phyloP scores from a whole-genome alignment of 2,888 invertebrate genomes.

The Reticulitermes lucifugus region DNA sequence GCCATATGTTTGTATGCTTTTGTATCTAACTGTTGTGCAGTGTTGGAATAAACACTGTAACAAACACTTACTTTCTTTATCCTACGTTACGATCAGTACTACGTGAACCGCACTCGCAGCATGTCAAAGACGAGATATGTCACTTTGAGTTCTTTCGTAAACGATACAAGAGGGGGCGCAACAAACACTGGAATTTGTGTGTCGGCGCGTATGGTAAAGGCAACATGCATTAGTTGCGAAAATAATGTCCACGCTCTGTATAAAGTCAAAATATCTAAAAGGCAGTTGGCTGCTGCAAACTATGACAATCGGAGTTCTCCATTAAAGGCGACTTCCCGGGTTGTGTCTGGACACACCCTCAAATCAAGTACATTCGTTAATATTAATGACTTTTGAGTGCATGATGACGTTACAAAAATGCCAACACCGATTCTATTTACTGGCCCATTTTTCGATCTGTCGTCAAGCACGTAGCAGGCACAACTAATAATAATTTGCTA shows the following conservation, averaged over 20 bases:
- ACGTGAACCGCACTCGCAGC: no score
- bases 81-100: no score
- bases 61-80: no score
- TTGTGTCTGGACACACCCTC: neutral
- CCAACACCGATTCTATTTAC: neutral
- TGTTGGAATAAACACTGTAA: no score
- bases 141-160: no score
- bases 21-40: no score
- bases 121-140: no score
- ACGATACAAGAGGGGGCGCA: no score
- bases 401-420: neutral
- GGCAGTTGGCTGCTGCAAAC: slow-evolving; percentile 5
- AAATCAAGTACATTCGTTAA: neutral
- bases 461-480: neutral
- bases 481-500: no score
- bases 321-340: neutral
- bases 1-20: no score
- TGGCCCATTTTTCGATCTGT: neutral
- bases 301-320: neutral
- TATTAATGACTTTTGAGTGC: neutral
- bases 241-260: neutral
- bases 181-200: neutral
- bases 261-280: neutral
- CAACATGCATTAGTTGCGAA: neutral
- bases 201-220: neutral